Percentiles rank a stretch among this genome's conserved stretches.
phyloP scores from a whole-genome alignment of 2,888 invertebrate species.

The Nebria salina region DNA sequence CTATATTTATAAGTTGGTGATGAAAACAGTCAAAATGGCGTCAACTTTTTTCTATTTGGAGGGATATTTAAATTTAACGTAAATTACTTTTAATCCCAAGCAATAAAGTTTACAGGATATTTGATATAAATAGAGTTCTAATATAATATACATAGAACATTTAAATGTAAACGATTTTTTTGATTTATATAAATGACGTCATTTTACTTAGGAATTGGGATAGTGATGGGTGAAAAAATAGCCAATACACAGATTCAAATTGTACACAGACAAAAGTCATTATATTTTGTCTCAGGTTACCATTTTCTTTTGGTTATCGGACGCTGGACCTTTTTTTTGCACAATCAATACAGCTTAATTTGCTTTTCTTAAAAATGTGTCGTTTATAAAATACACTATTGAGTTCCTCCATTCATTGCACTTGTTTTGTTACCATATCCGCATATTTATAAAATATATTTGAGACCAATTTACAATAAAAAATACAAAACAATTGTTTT shows the following conservation, averaged over 20 bases:
- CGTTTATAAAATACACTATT: constrained; percentile 43
- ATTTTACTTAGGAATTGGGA: neutral
- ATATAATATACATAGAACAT: too few relatives aligned
- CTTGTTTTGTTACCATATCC: constrained; percentile 22
- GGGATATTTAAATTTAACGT: too few relatives aligned
- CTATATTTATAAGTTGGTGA: too few relatives aligned
- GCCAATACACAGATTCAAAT: constrained; percentile 41
- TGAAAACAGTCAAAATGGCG: too few relatives aligned
- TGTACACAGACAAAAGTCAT: constrained; percentile 49
- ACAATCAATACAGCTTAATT: constrained; percentile 46
- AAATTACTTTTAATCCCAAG: too few relatives aligned
- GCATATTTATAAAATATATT: constrained; percentile 46
- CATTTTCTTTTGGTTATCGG: constrained; percentile 44
- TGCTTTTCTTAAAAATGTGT: constrained; percentile 35
- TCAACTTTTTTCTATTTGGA: too few relatives aligned
- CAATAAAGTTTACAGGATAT: too few relatives aligned
- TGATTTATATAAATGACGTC: neutral
- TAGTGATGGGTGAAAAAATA: neutral
- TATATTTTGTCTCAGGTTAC: constrained; percentile 50
- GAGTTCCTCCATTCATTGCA: constrained; percentile 42
- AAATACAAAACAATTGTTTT: neutral
- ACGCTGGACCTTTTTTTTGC: constrained; percentile 44
- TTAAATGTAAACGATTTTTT: too few relatives aligned
- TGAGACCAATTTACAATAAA: constrained; percentile 32
- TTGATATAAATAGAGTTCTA: too few relatives aligned